Evolutionary conservation across 2,797 vertebrate species (phyloP).

Genomic region (Hephaestus fuliginosus): DNA sequence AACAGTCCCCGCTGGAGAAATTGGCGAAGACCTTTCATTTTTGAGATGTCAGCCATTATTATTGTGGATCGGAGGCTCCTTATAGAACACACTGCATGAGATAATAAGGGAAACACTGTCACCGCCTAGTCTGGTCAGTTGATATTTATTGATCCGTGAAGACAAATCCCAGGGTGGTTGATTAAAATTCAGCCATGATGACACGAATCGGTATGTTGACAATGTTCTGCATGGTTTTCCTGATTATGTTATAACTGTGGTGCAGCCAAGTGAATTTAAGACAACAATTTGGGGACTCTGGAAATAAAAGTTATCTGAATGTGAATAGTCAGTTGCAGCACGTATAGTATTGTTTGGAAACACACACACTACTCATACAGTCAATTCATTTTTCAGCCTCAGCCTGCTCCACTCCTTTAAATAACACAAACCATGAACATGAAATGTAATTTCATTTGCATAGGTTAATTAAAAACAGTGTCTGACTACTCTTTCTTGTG

Average conservation of each 20-base stretch:
- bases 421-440: constrained; percentile 74
- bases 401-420: constrained; percentile 68
- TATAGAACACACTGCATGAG: neutral
- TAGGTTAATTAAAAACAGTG: constrained; percentile 85
- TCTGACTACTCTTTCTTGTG: constrained; percentile 76
- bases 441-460: constrained; percentile 84
- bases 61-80: constrained; percentile 20
- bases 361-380: constrained; percentile 16
- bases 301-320: constrained; percentile 25
- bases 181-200: constrained; percentile 16
- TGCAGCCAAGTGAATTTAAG: neutral
- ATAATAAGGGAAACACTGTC: constrained; percentile 3
- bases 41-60: constrained; percentile 41
- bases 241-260: neutral
- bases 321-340: constrained; percentile 43
- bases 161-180: constrained; percentile 16
- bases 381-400: constrained; percentile 66
- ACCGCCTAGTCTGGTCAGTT: neutral
- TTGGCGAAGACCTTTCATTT: constrained; percentile 35
- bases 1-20: constrained; percentile 19
- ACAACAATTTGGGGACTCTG: neutral
- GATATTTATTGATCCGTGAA: constrained; percentile 25
- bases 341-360: constrained; percentile 5
- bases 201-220: neutral
- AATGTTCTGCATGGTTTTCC: neutral